Evolutionary conservation across 2,888 invertebrate genomes (phyloP).

Genomic region (Apotomis turbidana): DNA sequence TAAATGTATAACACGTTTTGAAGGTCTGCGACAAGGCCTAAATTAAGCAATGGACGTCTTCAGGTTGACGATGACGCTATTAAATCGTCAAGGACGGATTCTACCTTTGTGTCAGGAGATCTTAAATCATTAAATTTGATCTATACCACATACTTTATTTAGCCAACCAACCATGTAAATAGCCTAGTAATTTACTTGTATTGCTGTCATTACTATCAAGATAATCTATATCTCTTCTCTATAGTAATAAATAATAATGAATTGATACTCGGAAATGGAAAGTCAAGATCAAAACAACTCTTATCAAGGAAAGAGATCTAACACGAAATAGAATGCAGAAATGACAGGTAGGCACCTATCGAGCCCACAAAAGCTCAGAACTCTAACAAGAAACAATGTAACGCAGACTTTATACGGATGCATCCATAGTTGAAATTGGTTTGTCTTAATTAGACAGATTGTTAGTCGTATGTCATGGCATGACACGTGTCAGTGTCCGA

Average conservation of each 20-base stretch:
- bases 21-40: too few relatives aligned
- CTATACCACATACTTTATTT: too few relatives aligned
- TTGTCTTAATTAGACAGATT: conserved; percentile 26
- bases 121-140: too few relatives aligned
- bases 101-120: too few relatives aligned
- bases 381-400: conserved; percentile 40
- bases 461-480: conserved; percentile 63
- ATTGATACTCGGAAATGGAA: conserved; percentile 43
- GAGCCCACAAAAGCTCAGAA: conserved; percentile 46
- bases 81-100: too few relatives aligned
- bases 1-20: too few relatives aligned
- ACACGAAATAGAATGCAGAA: conserved; percentile 64
- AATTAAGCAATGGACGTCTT: too few relatives aligned
- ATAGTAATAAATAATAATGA: conserved; percentile 4
- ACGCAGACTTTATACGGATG: conserved; percentile 44
- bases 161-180: too few relatives aligned
- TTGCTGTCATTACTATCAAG: too few relatives aligned
- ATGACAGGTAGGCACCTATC: conserved; percentile 66
- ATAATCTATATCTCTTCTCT: too few relatives aligned
- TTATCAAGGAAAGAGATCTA: conserved; percentile 63
- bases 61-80: too few relatives aligned
- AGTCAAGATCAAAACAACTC: conserved; percentile 32
- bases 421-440: conserved; percentile 46
- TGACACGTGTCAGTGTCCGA: conserved; percentile 72
- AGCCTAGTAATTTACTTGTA: too few relatives aligned